Percentiles rank a stretch among this genome's conserved stretches.
These are phyloP conservation scores for Gyrodactylus bullatarudis DNA, from an alignment of 1,140 invertebrate species.

Conservation along the genomic window DNA sequence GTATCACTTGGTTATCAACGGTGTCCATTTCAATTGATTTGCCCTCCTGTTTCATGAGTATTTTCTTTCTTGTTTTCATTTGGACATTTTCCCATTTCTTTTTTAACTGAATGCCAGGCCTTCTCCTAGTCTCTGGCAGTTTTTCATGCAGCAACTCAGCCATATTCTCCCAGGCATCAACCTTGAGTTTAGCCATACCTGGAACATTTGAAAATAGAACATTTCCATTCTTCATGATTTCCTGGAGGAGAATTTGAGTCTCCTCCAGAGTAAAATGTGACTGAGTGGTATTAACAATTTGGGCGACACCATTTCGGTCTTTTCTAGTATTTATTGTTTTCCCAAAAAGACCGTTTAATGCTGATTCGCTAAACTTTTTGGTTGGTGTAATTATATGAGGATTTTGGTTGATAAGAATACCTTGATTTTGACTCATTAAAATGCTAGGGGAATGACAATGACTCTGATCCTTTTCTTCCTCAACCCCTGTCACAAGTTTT, in stretches of 20 bases:
- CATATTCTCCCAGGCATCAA: background rate
- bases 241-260: background rate
- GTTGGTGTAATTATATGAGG: too few species aligned
- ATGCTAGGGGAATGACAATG: too few species aligned
- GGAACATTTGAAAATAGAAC: background rate
- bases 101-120: background rate
- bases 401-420: too few species aligned
- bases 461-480: too few species aligned
- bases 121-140: background rate
- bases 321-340: background rate
- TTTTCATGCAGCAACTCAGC: background rate
- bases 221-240: background rate
- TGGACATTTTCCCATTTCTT: background rate
- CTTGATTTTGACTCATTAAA: too few species aligned
- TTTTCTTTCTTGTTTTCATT: background rate
- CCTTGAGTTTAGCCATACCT: background rate
- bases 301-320: background rate
- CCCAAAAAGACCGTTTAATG: background rate
- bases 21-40: background rate
- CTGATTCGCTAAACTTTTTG: background rate
- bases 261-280: background rate
- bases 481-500: too few species aligned
- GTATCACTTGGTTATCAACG: background rate
- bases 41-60: background rate
- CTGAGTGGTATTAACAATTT: background rate